These are phyloP conservation scores for Periophthalmus modestus DNA, from an alignment of 2,113 vertebrate genomes.

Conservation along the genomic window DNA sequence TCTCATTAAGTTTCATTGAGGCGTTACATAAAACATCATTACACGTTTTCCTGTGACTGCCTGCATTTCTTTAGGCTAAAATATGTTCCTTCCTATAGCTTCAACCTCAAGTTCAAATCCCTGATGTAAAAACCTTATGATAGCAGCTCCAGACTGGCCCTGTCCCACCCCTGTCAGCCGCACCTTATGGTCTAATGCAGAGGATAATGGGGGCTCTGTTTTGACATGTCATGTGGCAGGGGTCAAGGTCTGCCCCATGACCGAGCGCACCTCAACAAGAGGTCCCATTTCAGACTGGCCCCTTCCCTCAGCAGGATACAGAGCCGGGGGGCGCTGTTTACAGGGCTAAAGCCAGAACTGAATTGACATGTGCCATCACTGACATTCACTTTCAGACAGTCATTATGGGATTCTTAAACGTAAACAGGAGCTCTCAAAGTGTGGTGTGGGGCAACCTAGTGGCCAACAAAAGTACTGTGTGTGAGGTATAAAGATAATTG, in stretches of 20 bases:
- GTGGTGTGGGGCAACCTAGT: neutral
- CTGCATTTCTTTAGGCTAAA: constrained; percentile 8
- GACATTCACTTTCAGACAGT: neutral
- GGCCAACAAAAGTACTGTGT: neutral
- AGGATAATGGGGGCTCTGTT: constrained; percentile 51
- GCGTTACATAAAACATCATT: constrained; percentile 11
- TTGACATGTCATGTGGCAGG: constrained; percentile 31
- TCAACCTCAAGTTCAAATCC: neutral
- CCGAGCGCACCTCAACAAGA: constrained; percentile 7
- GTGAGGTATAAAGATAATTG: neutral
- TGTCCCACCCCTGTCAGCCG: neutral
- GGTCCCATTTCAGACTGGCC: constrained; percentile 4
- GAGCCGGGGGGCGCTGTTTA: neutral
- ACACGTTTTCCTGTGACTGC: constrained; percentile 32
- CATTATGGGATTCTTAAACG: neutral
- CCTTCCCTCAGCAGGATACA: constrained; percentile 4
- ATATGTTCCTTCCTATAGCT: neutral
- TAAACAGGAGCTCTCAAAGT: neutral
- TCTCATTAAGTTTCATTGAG: constrained; percentile 20
- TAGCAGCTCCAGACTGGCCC: constrained; percentile 19
- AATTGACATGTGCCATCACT: neutral
- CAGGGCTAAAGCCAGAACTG: neutral
- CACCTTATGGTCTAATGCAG: constrained; percentile 19
- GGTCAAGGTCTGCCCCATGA: constrained; percentile 31
- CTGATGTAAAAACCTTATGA: constrained; percentile 14